Evolutionary conservation across 2,113 vertebrate genomes (phyloP).

Genomic region (Narcine bancroftii): DNA sequence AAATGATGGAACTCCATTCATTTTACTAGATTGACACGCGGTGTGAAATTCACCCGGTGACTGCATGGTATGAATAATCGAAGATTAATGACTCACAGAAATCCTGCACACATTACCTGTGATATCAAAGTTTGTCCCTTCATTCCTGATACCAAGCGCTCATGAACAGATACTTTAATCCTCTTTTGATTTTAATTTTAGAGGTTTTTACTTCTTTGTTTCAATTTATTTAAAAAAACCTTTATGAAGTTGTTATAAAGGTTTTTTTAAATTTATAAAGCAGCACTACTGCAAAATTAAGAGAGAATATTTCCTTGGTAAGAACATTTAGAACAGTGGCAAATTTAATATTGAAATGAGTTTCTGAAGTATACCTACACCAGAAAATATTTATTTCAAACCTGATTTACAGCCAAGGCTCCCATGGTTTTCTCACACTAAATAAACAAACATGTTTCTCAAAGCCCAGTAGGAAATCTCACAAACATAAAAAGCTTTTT

Average conservation of each 20-base stretch:
- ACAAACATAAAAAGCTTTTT: background rate
- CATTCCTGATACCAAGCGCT: background rate
- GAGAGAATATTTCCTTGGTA: background rate
- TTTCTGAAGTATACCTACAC: background rate
- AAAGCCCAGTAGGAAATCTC: background rate
- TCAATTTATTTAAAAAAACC: background rate
- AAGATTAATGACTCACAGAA: no score
- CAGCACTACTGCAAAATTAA: background rate
- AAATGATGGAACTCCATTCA: no score
- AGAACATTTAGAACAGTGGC: background rate
- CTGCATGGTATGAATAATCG: no score
- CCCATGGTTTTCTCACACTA: background rate
- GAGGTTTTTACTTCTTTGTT: background rate
- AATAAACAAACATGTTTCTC: background rate
- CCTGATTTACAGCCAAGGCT: background rate
- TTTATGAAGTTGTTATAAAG: background rate
- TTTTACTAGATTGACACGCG: no score
- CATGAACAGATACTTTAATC: background rate
- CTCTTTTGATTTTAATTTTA: no score
- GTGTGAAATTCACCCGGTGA: no score
- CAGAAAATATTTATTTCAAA: background rate
- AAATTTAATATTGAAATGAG: background rate
- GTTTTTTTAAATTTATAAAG: background rate
- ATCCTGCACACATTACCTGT: no score
- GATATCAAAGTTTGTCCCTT: background rate